Conservation (phyloP, 2,797 vertebrate genomes). For the Geotrypetes seraphini region DNA sequence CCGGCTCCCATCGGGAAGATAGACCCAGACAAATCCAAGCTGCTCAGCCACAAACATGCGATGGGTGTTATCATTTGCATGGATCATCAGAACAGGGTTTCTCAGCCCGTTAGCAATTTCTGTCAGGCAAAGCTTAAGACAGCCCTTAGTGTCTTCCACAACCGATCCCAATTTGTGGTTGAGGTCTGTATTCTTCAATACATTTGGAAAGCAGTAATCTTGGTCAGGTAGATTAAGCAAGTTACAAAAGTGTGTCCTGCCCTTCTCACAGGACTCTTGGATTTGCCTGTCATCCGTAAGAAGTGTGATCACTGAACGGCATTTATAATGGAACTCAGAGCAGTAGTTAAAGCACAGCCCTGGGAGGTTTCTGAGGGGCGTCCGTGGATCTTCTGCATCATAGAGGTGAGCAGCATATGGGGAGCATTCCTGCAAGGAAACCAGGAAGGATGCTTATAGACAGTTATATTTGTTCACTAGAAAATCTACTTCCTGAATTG, state of each 20-base stretch:
- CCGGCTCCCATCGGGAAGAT: slow-evolving; percentile 55
- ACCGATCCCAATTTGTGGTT: slow-evolving; percentile 55
- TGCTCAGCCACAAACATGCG: slow-evolving; percentile 70
- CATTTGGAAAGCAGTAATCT: slow-evolving; percentile 72
- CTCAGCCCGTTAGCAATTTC: slow-evolving; percentile 70
- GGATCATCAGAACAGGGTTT: slow-evolving; percentile 69
- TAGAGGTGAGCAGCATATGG: slow-evolving; percentile 73
- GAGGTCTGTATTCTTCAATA: slow-evolving; percentile 52
- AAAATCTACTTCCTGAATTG: no score
- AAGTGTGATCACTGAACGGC: slow-evolving; percentile 53
- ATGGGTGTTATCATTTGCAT: slow-evolving; percentile 58
- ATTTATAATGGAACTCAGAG: slow-evolving; percentile 53
- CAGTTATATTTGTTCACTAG: no score
- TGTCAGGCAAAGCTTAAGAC: slow-evolving; percentile 67
- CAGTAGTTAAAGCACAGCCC: slow-evolving; percentile 71
- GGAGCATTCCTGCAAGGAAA: slow-evolving; percentile 64
- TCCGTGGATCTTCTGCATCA: slow-evolving; percentile 65
- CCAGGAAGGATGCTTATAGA: no score
- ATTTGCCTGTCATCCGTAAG: slow-evolving; percentile 45
- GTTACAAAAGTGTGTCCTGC: slow-evolving; percentile 52
- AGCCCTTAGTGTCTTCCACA: slow-evolving; percentile 51
- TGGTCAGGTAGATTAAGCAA: slow-evolving; percentile 56
- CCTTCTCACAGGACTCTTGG: slow-evolving; percentile 31
- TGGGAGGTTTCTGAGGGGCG: slow-evolving; percentile 58
- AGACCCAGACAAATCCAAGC: slow-evolving; percentile 72